phyloP scores from a whole-genome alignment of 2,888 invertebrate genomes.

The Altica lythri region DNA sequence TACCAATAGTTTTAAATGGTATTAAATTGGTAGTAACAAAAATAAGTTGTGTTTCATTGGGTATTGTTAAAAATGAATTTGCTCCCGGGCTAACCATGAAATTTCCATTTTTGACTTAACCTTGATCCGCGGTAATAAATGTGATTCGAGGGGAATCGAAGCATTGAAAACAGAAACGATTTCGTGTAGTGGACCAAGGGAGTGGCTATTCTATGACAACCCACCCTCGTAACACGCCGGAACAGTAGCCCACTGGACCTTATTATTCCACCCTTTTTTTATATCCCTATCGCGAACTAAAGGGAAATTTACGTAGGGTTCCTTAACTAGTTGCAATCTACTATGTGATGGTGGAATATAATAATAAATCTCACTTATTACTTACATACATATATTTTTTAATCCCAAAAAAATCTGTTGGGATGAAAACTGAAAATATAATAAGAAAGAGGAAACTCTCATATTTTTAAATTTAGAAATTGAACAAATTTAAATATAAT shows the following conservation, averaged over 20 bases:
- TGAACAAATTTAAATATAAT: too few species aligned
- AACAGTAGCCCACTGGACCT: conserved; percentile 37
- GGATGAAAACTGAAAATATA: too few species aligned
- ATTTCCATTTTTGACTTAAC: conserved; percentile 57
- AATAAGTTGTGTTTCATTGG: too few species aligned
- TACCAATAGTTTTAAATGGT: too few species aligned
- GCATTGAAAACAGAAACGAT: conserved; percentile 30
- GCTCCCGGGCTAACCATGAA: conserved; percentile 26
- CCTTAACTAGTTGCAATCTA: conserved; percentile 3
- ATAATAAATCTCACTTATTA: too few species aligned
- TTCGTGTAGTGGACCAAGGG: conserved; percentile 36
- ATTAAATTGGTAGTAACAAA: too few species aligned
- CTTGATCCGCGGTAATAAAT: conserved; percentile 56
- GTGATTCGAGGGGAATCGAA: conserved; percentile 52
- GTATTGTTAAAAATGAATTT: too few species aligned
- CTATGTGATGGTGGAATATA: conserved; percentile 4
- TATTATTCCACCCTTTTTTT: conserved; percentile 38
- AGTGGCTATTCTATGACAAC: conserved; percentile 34
- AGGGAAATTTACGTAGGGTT: conserved; percentile 16
- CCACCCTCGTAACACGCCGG: conserved; percentile 27
- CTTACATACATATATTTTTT: too few species aligned
- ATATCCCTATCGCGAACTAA: too few species aligned
- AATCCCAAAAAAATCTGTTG: too few species aligned
- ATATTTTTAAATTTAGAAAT: too few species aligned
- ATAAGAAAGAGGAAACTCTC: too few species aligned